Conservation (phyloP, 2,888 invertebrate genomes). For the Meandrusa payeni region DNA sequence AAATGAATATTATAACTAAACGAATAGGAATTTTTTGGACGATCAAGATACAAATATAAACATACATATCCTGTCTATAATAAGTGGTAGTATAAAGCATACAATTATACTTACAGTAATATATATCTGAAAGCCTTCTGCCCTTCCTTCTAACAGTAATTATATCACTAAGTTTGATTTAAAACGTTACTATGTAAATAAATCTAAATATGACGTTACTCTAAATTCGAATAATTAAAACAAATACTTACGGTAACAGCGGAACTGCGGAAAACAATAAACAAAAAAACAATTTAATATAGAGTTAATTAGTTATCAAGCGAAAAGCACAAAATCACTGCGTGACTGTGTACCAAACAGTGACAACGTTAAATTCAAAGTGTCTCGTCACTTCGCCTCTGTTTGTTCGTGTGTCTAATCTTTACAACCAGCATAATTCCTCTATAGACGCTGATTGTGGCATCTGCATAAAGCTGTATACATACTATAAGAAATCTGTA, state of each 20-base stretch:
- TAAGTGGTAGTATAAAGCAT: no score
- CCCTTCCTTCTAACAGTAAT: no score
- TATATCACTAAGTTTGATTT: no score
- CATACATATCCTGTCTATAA: no score
- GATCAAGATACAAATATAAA: no score
- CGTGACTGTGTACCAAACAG: slow-evolving; percentile 42
- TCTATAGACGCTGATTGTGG: slow-evolving; percentile 28
- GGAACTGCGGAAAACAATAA: neutral
- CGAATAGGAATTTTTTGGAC: no score
- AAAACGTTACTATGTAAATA: no score
- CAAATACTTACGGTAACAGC: slow-evolving; percentile 11
- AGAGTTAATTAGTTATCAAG: neutral
- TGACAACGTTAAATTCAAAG: slow-evolving; percentile 41
- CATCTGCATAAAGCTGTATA: slow-evolving; percentile 4
- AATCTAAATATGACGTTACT: no score
- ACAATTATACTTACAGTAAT: no score
- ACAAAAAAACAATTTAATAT: neutral
- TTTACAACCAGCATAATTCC: slow-evolving; percentile 33
- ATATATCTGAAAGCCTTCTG: no score
- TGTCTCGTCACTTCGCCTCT: slow-evolving; percentile 35
- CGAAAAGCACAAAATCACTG: slow-evolving; percentile 39
- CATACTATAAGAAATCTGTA: slow-evolving; percentile 10
- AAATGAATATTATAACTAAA: no score
- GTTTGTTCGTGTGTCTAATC: slow-evolving; percentile 35
- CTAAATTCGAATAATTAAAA: no score